Evolutionary conservation across 1,140 invertebrate species (phyloP), one percentile per base, ranked within the genome.

Genomic region (Ceratoteleas bidentatus): DNA sequence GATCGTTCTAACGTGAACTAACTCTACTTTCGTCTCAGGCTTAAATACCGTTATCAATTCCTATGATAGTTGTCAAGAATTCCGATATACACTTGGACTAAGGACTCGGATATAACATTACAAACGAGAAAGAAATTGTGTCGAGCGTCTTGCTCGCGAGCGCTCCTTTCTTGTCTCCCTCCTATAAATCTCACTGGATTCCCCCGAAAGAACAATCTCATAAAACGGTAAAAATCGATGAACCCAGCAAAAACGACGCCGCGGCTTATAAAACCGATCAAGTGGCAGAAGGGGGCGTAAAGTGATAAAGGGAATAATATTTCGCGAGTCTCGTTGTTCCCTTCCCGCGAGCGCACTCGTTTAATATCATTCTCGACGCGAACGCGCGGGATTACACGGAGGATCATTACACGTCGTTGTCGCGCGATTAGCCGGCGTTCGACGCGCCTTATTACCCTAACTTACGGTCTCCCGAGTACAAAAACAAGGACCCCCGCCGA

Each of bases 291-390:
- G 65, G 47, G 24, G 65, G 64, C 52, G 60, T 69, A 75, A 74
- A 81, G 65, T 81, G 72, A 81, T 76, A 65, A 65, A 50, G 58
- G 54, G 34, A 70, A 81, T 76, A 76, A 72, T 81, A 72, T 70
- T 73, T 68, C 54, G 49, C 36, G 60, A 62, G 61, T 69, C 65
- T 24, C 24, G 24, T 24, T 24, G 24, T 24, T 24, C 24, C 24
- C 24, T 49, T 52, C 58, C 47, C 15, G 52, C 34, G 72, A 64
- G 74, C 74, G 69, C 24, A 81, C 52, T 64, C 69, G 15, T 61
- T 65, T 53, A 58, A 75, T 74, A 69, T 66, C 66, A 47, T 68
- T 16, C 74, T 74, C 38, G 61, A 73, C 13, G 36, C 33, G 49
- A 24, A 72, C 50, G 53, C 56, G 47, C 45, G 36, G 52, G 66